phyloP scores from a whole-genome alignment of 2,797 vertebrate genomes.

The Pangasius mekongensis region DNA sequence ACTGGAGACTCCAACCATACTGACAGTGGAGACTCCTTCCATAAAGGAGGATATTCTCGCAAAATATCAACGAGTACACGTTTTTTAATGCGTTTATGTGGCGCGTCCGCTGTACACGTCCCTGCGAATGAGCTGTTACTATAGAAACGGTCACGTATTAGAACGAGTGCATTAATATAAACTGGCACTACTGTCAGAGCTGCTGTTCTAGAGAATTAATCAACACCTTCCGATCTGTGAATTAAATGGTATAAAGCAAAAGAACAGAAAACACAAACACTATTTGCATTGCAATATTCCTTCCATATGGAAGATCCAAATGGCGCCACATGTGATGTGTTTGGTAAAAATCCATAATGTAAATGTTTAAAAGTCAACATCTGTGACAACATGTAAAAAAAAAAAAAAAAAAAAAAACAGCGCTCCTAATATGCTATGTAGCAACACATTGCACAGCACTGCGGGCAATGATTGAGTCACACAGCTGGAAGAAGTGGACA shows the following conservation, averaged over 20 bases:
- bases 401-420: neutral
- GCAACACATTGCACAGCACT: conserved; percentile 26
- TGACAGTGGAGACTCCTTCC: neutral
- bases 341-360: neutral
- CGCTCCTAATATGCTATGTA: neutral
- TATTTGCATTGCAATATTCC: neutral
- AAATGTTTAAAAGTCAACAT: conserved; percentile 25
- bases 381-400: neutral
- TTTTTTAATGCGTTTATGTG: neutral
- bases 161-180: neutral
- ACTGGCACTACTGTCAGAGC: neutral
- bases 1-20: neutral
- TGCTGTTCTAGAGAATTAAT: neutral
- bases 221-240: neutral
- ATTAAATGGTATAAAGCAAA: neutral
- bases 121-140: neutral
- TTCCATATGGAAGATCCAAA: neutral
- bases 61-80: neutral
- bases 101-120: neutral
- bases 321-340: neutral
- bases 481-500: conserved; percentile 9
- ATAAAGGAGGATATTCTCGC: neutral
- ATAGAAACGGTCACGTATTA: neutral
- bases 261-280: neutral
- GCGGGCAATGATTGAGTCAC: neutral